These are phyloP conservation scores for Micrasema longulum DNA, from an alignment of 1,140 invertebrate genomes.

Conservation along the genomic window DNA sequence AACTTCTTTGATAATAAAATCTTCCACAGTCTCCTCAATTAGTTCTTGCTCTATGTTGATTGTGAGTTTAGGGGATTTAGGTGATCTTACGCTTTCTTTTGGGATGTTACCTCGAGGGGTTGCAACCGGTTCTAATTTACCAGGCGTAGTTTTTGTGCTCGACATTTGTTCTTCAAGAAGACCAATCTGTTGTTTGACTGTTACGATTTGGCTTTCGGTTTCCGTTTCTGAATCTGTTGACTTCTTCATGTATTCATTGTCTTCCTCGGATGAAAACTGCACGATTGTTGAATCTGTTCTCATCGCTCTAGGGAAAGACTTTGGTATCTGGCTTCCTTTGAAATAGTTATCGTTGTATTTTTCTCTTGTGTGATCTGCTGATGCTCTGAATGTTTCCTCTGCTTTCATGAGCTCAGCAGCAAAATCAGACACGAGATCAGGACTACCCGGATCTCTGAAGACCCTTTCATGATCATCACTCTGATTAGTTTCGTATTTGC, in stretches of 20 bases:
- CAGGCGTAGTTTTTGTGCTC: not conserved
- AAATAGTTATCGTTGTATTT: conserved; percentile 68
- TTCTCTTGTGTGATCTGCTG: conserved; percentile 64
- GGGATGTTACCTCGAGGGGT: conserved; percentile 13
- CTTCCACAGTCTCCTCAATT: conserved; percentile 27
- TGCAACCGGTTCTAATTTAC: conserved; percentile 13
- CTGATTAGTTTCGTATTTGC: conserved; percentile 33
- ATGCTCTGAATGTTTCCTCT: conserved; percentile 63
- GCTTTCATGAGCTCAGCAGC: conserved; percentile 54
- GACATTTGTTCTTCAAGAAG: conserved; percentile 44
- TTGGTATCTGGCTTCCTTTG: conserved; percentile 57
- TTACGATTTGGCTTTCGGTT: conserved; percentile 65
- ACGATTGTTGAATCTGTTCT: conserved; percentile 67
- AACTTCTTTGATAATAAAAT: conserved; percentile 36
- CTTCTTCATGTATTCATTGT: conserved; percentile 68
- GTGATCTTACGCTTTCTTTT: conserved; percentile 30
- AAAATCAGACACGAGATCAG: conserved; percentile 50
- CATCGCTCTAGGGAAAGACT: conserved; percentile 61
- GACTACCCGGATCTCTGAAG: conserved; percentile 45
- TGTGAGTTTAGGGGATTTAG: conserved; percentile 47
- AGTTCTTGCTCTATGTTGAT: conserved; percentile 47
- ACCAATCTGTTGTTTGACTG: conserved; percentile 50
- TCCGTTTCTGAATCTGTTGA: conserved; percentile 69
- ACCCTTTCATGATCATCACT: conserved; percentile 23
- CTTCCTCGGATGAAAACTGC: conserved; percentile 68